Evolutionary conservation across 2,113 vertebrate species (phyloP).

Genomic region (Labeo catla): DNA sequence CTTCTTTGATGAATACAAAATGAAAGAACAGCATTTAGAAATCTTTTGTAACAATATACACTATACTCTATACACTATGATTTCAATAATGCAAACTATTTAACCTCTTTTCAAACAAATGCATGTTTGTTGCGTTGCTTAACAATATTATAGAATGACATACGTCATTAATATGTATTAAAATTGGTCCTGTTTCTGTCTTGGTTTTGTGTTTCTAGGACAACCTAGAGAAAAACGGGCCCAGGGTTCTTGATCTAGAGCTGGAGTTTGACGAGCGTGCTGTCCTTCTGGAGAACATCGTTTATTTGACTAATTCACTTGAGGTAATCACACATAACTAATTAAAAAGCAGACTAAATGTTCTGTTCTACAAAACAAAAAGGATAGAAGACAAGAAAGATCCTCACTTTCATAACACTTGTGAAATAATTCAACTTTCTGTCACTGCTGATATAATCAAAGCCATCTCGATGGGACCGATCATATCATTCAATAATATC

Average conservation of each 20-base stretch:
- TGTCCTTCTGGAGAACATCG: conserved; percentile 92
- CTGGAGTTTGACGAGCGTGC: conserved; percentile 92
- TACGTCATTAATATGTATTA: not conserved
- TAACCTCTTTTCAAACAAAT: not conserved
- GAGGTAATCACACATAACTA: conserved; percentile 77
- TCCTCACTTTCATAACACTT: not conserved
- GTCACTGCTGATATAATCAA: too few species aligned
- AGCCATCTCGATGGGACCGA: too few species aligned
- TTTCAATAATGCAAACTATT: too few species aligned
- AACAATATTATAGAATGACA: not conserved
- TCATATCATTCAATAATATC: too few species aligned
- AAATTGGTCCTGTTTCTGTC: too few species aligned
- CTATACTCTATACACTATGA: too few species aligned
- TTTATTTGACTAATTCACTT: conserved; percentile 93
- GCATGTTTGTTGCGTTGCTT: not conserved
- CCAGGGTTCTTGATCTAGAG: conserved; percentile 88
- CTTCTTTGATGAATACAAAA: too few species aligned
- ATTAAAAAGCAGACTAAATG: not conserved
- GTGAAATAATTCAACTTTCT: too few species aligned
- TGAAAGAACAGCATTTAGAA: too few species aligned
- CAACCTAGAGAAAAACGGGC: conserved; percentile 91
- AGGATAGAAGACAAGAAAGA: not conserved
- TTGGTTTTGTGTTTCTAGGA: conserved; percentile 75
- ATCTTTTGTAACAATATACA: too few species aligned
- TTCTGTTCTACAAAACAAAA: not conserved